phyloP scores from a whole-genome alignment of 2,888 invertebrate species.

The Amiota mariae region DNA sequence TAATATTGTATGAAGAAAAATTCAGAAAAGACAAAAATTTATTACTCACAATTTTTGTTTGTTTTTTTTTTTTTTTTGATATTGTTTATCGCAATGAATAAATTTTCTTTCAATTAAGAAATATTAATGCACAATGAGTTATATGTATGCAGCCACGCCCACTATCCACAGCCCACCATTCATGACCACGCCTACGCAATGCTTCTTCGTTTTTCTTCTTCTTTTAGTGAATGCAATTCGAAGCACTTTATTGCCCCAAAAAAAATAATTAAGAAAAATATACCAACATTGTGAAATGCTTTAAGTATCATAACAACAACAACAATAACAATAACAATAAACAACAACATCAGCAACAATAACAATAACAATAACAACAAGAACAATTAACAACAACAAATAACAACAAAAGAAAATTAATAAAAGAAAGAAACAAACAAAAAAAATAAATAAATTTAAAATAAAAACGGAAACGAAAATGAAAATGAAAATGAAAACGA shows the following conservation, averaged over 20 bases:
- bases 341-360: constrained; percentile 13
- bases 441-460: not conserved
- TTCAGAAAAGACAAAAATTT: not conserved
- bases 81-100: constrained; percentile 1
- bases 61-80: not conserved
- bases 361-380: constrained; percentile 21
- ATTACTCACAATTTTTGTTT: not conserved
- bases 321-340: constrained; percentile 11
- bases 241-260: not conserved
- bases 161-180: not conserved
- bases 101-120: not conserved
- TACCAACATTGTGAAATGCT: not conserved
- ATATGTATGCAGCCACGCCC: not conserved
- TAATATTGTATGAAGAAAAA: not conserved
- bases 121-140: not conserved
- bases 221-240: not conserved
- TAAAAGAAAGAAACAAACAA: constrained; percentile 40
- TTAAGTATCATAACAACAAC: constrained; percentile 8
- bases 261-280: no score
- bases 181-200: not conserved
- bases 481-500: not conserved
- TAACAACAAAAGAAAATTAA: constrained; percentile 23
- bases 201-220: not conserved
- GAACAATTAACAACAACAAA: no score
- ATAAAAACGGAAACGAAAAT: not conserved